Evolutionary conservation across 1,140 invertebrate genomes (phyloP).

Genomic region (Luehdorfia chinensis): DNA sequence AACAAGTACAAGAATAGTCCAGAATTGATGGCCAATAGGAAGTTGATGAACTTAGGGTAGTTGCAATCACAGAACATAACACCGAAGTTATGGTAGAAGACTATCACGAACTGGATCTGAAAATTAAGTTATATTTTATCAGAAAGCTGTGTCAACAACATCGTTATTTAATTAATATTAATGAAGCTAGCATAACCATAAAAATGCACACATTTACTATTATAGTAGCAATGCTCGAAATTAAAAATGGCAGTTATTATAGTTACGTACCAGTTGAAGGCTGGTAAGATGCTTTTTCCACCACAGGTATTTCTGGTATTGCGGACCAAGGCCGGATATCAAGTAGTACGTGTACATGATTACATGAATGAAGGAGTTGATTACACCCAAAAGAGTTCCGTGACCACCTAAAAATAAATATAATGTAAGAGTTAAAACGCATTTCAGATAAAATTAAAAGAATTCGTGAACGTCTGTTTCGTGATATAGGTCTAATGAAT

Average conservation of each 20-base stretch:
- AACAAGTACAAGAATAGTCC: constrained; percentile 91
- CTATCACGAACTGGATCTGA: constrained; percentile 89
- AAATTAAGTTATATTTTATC: constrained; percentile 4
- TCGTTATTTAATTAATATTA: too few species aligned
- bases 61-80: constrained; percentile 82
- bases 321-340: constrained; percentile 72
- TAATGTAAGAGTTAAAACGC: too few species aligned
- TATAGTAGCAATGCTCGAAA: too few species aligned
- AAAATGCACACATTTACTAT: too few species aligned
- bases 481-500: too few species aligned
- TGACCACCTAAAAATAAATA: constrained; percentile 42
- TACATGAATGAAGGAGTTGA: constrained; percentile 83
- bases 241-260: background rate
- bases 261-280: constrained; percentile 80
- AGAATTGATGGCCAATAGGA: constrained; percentile 85
- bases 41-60: constrained; percentile 82
- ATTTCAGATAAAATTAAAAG: too few species aligned
- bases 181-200: too few species aligned
- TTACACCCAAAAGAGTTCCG: constrained; percentile 72
- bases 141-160: background rate
- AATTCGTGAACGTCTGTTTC: too few species aligned
- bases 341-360: constrained; percentile 90
- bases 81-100: constrained; percentile 83
- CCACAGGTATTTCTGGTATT: constrained; percentile 84
- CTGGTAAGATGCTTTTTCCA: constrained; percentile 93